Evolutionary conservation across 2,113 vertebrate species (phyloP), one percentile per base, ranked within the genome.

Genomic region (Peromyscus polionotus): DNA sequence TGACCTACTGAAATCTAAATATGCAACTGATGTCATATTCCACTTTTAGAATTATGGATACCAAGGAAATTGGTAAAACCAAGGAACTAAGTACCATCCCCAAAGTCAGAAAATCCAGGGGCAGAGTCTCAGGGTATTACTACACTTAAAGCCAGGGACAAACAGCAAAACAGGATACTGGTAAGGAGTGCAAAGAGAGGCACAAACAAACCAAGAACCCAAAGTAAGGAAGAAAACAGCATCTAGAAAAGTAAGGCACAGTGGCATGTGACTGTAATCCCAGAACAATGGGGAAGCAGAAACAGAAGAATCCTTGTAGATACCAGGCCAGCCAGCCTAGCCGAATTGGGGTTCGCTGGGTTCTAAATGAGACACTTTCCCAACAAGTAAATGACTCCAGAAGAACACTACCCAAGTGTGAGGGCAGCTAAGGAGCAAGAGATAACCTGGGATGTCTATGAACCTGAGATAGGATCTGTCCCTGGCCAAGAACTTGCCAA

Each of bases 21-120:
- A 76, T 39, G n/a, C 77, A 97, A 68, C 22, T 85, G 63, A 90
- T 51, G 45, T 31, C 51, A 94, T 57, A 90, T 2, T 63, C 26
- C n/a, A 51, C 48, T 33, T 94, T 85, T 45, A 7, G 16, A 65
- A 87, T 54, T 61, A 76, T 51, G 68, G 89, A 39, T 42, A 45
- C 31, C 61, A 72, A 90, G 24, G 39, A 96, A 33, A 72, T 0
- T 84, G 61, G 67, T 90, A 73, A 83, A 54, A 80, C n/a, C 7
- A 68, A 59, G 75, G 26, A 65, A 68, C 26, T 24, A 9, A 24
- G 6, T 17, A 65, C 0, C 91, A 36, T 22, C 26, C 33, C 68
- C 11, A 67, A 95, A 51, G 61, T 94, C n/a, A 94, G n/a, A 39
- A 51, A 8, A 85, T 7, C 7, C 76, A 54, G 57, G 36, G 22